Evolutionary conservation across 2,113 vertebrate genomes (phyloP).

Genomic region (Callaeas wilsoni): DNA sequence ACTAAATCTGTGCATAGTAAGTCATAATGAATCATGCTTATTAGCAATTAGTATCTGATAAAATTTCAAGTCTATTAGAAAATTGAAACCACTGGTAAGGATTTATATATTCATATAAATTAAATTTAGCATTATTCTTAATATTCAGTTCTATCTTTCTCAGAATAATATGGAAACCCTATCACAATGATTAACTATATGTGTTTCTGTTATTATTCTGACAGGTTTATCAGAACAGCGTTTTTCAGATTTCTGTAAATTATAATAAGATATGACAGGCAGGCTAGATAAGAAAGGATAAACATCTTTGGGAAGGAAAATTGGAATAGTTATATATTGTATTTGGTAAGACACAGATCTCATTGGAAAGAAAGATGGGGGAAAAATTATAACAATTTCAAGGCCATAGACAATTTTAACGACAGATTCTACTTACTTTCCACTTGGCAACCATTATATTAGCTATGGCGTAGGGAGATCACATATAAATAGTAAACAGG

Average conservation of each 20-base stretch:
- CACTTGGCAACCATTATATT: not conserved
- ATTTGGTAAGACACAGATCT: not conserved
- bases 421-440: not conserved
- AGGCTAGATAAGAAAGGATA: constrained; percentile 5
- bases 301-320: not conserved
- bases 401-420: not conserved
- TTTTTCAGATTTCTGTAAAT: constrained; percentile 25
- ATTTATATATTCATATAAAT: not conserved
- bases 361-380: not conserved
- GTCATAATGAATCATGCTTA: not conserved
- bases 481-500: not conserved
- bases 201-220: not conserved
- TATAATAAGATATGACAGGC: constrained; percentile 1
- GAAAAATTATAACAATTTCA: not conserved
- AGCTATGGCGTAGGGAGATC: not conserved
- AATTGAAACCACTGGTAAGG: not conserved
- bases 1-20: not conserved
- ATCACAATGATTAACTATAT: not conserved
- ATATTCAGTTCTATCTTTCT: not conserved
- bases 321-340: not conserved
- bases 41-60: not conserved
- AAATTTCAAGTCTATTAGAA: not conserved
- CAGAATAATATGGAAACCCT: not conserved
- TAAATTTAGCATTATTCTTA: not conserved
- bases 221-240: not conserved